These are phyloP conservation scores for Syndactyla subalaris DNA, from an alignment of 2,797 vertebrate species.

Conservation along the genomic window DNA sequence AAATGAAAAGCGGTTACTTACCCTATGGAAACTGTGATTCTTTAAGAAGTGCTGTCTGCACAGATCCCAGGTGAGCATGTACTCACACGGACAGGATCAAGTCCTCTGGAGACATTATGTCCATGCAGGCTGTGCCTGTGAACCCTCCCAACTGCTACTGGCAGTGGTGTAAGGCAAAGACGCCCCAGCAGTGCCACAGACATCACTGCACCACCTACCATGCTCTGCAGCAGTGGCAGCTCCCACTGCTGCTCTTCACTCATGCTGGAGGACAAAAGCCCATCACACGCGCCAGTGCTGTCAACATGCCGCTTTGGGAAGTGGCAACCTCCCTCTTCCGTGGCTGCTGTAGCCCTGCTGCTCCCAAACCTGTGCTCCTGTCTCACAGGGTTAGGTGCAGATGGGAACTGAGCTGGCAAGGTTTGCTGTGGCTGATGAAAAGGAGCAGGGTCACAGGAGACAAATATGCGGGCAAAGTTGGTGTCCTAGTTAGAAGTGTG, in stretches of 20 bases:
- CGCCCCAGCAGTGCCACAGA: background rate
- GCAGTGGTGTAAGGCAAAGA: background rate
- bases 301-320: rapidly evolving
- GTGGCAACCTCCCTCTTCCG: background rate
- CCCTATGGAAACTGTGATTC: slow-evolving; percentile 20
- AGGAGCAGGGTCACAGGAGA: background rate
- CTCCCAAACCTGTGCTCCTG: background rate
- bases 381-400: background rate
- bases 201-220: rapidly evolving
- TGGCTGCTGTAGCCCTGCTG: background rate
- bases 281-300: rapidly evolving
- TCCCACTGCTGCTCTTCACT: background rate
- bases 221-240: background rate
- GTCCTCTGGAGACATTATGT: slow-evolving; percentile 28
- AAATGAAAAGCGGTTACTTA: slow-evolving; percentile 40
- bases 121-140: slow-evolving; percentile 41
- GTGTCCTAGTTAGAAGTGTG: background rate
- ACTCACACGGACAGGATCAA: slow-evolving; percentile 32
- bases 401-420: background rate
- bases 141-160: background rate
- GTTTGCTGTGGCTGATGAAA: background rate
- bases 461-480: background rate
- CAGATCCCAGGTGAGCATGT: slow-evolving; percentile 35
- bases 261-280: background rate
- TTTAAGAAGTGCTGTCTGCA: slow-evolving; percentile 41